phyloP scores from a whole-genome alignment of 1,140 invertebrate species.

The Zaprionus nigranus region DNA sequence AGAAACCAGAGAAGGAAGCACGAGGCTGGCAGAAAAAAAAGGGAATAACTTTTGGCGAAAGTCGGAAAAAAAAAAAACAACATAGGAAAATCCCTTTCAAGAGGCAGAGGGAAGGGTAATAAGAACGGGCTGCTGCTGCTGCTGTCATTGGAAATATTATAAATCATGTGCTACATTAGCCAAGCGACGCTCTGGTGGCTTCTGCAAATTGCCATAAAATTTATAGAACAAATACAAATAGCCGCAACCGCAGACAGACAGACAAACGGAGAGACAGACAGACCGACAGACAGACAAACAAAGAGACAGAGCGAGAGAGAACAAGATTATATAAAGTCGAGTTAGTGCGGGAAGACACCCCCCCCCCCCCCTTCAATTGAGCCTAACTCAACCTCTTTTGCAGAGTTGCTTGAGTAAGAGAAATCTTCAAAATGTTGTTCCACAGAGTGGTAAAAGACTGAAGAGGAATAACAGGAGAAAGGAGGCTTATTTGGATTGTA shows the following conservation, averaged over 20 bases:
- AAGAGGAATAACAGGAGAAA: background rate
- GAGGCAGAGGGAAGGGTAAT: background rate
- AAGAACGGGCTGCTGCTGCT: background rate
- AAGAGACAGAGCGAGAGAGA: background rate
- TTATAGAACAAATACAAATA: constrained; percentile 69
- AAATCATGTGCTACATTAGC: constrained; percentile 83
- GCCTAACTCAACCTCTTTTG: background rate
- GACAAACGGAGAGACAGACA: background rate
- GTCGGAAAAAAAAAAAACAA: constrained; percentile 24
- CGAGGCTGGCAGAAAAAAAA: constrained; percentile 11
- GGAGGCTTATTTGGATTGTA: background rate
- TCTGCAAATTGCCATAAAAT: constrained; percentile 78
- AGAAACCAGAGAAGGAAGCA: constrained; percentile 28
- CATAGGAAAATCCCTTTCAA: constrained; percentile 59
- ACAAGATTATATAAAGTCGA: background rate
- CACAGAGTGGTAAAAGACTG: background rate
- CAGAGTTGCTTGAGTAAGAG: background rate
- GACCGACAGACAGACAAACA: background rate
- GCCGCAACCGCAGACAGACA: background rate
- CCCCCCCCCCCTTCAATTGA: background rate
- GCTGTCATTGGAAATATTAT: constrained; percentile 80
- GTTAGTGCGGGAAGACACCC: background rate
- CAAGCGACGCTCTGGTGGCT: constrained; percentile 64
- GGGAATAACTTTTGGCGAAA: constrained; percentile 51
- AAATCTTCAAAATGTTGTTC: background rate